Evolutionary conservation across 2,888 invertebrate genomes (phyloP).

Genomic region (Dryococelus australis): DNA sequence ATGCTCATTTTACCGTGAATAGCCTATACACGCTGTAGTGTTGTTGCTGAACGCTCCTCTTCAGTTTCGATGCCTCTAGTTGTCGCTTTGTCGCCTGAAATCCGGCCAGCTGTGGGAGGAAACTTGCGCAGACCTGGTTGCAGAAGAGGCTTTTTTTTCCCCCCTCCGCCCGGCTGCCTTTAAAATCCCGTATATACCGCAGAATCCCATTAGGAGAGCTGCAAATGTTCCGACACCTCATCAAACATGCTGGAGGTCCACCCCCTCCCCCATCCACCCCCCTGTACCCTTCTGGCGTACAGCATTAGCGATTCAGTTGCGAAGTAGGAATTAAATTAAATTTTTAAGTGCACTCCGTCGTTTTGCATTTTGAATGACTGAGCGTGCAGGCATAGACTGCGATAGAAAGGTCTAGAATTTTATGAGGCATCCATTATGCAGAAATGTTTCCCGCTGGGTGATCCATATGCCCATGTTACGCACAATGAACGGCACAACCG

Average conservation of each 20-base stretch:
- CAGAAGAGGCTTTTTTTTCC: too few relatives aligned
- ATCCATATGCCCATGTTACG: too few relatives aligned
- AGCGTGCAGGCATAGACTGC: neutral
- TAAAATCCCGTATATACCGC: neutral
- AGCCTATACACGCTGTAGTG: too few relatives aligned
- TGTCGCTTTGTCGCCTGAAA: too few relatives aligned
- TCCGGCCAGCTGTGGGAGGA: too few relatives aligned
- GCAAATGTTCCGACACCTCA: neutral
- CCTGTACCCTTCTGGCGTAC: too few relatives aligned
- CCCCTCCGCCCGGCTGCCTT: neutral
- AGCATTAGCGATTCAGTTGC: neutral
- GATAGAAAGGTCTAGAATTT: neutral
- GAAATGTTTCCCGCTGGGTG: neutral
- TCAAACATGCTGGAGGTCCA: neutral
- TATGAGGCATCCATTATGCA: neutral
- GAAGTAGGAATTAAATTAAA: conserved; percentile 16
- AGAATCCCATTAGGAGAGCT: neutral
- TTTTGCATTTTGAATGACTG: neutral
- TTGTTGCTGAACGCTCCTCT: too few relatives aligned
- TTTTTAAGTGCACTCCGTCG: neutral
- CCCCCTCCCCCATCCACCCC: too few relatives aligned
- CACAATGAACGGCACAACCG: too few relatives aligned
- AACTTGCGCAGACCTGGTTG: too few relatives aligned
- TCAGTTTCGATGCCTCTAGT: too few relatives aligned
- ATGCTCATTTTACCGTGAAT: too few relatives aligned